Percentiles rank a stretch among this genome's conserved stretches.
Conservation (phyloP, 2,888 invertebrate species). For the Bellardia pandia region DNA sequence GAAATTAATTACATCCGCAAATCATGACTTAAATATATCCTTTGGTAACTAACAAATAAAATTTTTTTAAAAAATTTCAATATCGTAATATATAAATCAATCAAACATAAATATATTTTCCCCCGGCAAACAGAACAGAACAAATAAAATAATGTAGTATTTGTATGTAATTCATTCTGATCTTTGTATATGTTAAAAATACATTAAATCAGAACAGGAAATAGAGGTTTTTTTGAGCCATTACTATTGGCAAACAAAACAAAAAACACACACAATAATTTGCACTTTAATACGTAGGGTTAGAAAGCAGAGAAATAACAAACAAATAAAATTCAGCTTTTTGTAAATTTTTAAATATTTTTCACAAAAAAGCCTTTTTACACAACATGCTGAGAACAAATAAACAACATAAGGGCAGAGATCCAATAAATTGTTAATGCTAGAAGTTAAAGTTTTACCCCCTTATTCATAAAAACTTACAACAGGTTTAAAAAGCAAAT, state of each 20-base stretch:
- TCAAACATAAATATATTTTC: conserved; percentile 19
- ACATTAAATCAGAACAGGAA: conserved; percentile 17
- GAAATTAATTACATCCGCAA: too few species aligned
- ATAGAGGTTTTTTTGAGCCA: conserved; percentile 2
- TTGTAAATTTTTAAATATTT: neutral
- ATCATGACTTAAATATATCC: too few species aligned
- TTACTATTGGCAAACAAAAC: neutral
- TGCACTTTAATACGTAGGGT: conserved; percentile 2
- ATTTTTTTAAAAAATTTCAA: neutral
- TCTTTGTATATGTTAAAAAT: conserved; percentile 6
- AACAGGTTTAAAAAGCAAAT: too few species aligned
- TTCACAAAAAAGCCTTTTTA: neutral
- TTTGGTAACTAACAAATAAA: too few species aligned
- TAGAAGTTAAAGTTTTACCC: too few species aligned
- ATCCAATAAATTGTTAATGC: neutral
- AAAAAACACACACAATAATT: conserved; percentile 9
- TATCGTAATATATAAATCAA: conserved; percentile 20
- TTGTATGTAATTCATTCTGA: neutral
- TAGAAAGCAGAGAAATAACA: neutral
- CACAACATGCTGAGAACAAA: neutral
- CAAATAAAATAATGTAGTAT: neutral
- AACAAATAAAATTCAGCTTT: neutral
- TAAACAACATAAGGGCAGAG: neutral
- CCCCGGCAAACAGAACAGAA: neutral
- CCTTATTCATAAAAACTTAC: too few species aligned